phyloP scores from a whole-genome alignment of 2,888 invertebrate species.

The Ophion ventricosus region DNA sequence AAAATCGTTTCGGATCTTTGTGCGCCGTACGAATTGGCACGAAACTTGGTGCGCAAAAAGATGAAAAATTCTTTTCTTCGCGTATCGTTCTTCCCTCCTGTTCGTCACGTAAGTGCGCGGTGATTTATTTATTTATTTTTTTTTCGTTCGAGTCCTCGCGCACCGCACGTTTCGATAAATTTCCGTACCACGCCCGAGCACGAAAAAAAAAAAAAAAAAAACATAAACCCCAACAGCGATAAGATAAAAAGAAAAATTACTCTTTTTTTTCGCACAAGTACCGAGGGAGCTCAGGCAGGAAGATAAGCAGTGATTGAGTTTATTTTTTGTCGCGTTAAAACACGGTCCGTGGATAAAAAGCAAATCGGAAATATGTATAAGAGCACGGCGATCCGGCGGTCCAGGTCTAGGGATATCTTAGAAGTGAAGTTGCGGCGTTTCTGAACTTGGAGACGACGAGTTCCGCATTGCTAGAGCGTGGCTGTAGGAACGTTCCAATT shows the following conservation, averaged over 20 bases:
- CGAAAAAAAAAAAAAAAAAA: conserved; percentile 33
- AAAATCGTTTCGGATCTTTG: not conserved
- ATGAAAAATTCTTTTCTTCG: not conserved
- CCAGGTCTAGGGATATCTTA: conserved; percentile 6
- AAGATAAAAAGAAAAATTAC: conserved; percentile 38
- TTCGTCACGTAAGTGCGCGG: not conserved
- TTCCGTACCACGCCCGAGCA: conserved; percentile 29
- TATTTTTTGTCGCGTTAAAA: conserved; percentile 10
- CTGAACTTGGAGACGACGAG: conserved; percentile 72
- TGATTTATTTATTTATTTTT: conserved; percentile 22
- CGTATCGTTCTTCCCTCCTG: not conserved
- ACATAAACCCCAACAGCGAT: conserved; percentile 23
- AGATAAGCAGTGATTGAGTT: not conserved
- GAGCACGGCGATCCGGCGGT: conserved; percentile 26
- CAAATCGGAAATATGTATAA: conserved; percentile 31
- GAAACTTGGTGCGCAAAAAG: not conserved
- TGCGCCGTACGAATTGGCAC: not conserved
- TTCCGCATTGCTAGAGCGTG: conserved; percentile 77
- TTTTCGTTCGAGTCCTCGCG: conserved; percentile 5
- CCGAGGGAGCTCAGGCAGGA: not conserved
- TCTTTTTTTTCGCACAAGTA: not conserved
- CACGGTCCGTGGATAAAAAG: conserved; percentile 40
- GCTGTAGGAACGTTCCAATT: conserved; percentile 63
- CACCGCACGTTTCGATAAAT: not conserved
- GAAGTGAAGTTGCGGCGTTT: conserved; percentile 63